Evolutionary conservation across 1,140 invertebrate genomes (phyloP).

Genomic region (Drosophila nannoptera): DNA sequence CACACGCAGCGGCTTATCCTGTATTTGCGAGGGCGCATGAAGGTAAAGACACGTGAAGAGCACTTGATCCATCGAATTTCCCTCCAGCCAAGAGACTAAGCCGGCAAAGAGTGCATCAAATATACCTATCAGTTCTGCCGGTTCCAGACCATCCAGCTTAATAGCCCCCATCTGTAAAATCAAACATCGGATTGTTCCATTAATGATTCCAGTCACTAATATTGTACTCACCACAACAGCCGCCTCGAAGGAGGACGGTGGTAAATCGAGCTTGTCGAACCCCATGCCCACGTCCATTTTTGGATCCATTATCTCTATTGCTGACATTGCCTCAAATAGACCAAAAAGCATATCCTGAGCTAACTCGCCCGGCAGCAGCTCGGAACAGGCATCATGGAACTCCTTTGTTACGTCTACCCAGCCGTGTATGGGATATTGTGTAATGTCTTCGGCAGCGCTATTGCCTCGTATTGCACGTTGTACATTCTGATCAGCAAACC

Average conservation of each 20-base stretch:
- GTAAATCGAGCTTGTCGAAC: slow-evolving; percentile 91
- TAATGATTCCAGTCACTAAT: slow-evolving; percentile 11
- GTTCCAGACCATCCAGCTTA: slow-evolving; percentile 88
- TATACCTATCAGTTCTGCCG: slow-evolving; percentile 89
- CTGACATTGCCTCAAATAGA: slow-evolving; percentile 98
- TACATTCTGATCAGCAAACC: slow-evolving; percentile 60
- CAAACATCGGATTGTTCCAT: background rate
- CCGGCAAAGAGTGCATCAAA: slow-evolving; percentile 96
- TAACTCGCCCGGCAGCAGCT: slow-evolving; percentile 91
- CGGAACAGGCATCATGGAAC: slow-evolving; percentile 85
- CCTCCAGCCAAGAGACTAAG: slow-evolving; percentile 96
- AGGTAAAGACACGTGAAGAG: slow-evolving; percentile 98
- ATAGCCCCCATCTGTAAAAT: slow-evolving; percentile 84
- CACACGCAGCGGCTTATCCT: slow-evolving; percentile 90
- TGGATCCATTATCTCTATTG: slow-evolving; percentile 99
- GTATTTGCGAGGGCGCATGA: slow-evolving; percentile 92
- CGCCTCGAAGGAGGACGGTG: slow-evolving; percentile 93
- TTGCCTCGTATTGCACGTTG: slow-evolving; percentile 59
- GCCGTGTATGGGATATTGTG: slow-evolving; percentile 69
- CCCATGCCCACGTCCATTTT: slow-evolving; percentile 99
- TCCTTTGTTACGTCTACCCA: slow-evolving; percentile 87
- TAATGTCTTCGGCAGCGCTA: slow-evolving; percentile 66
- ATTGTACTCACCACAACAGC: slow-evolving; percentile 85
- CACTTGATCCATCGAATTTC: slow-evolving; percentile 97
- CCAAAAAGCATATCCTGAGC: slow-evolving; percentile 95